Conservation (phyloP, 1,140 invertebrate genomes). For the Ceratosolen fusciceps region DNA sequence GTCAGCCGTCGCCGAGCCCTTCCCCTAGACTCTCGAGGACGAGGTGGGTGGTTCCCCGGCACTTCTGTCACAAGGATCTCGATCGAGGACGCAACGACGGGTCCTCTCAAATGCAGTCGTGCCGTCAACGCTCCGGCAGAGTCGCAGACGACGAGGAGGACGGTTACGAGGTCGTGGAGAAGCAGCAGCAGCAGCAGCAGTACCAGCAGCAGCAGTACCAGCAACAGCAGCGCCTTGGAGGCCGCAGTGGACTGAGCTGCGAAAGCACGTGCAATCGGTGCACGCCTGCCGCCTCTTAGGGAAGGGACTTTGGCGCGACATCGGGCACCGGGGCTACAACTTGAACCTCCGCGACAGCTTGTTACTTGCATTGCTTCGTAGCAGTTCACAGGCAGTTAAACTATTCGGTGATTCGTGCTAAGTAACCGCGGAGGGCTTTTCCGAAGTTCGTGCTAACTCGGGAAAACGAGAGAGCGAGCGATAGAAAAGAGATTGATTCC, state of each 20-base stretch:
- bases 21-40: too few species aligned
- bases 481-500: background rate
- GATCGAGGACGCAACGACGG: background rate
- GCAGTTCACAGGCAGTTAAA: too few species aligned
- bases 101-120: conserved; percentile 18
- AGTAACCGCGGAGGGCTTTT: background rate
- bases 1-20: background rate
- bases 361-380: background rate
- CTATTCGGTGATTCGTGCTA: background rate
- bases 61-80: background rate
- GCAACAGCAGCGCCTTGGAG: conserved; percentile 7
- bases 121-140: conserved; percentile 1
- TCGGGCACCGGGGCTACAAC: background rate
- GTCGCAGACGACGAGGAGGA: conserved; percentile 16
- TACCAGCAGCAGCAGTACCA: background rate
- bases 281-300: conserved; percentile 14
- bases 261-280: background rate
- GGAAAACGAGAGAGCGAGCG: background rate
- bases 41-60: too few species aligned
- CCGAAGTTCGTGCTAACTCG: background rate
- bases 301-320: background rate
- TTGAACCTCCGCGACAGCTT: background rate
- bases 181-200: background rate
- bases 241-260: background rate
- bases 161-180: background rate